Evolutionary conservation across 2,797 vertebrate genomes (phyloP), one percentile per base, ranked within the genome.

Genomic region (Syngnathus acus): DNA sequence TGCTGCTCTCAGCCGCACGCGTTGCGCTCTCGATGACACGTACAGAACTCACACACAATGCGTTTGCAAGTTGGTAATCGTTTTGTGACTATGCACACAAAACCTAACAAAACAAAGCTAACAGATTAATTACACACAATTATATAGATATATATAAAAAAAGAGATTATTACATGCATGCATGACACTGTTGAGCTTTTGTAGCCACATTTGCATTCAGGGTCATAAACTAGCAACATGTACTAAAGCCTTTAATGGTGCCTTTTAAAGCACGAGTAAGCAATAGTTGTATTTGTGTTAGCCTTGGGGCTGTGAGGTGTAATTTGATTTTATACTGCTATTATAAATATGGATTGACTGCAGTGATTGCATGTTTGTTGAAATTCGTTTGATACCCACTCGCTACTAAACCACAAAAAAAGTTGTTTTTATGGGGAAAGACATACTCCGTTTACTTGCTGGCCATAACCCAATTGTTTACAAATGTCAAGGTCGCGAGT

Each of bases 1-100:
- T 60, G 60, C 75, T n/a, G 45, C 66, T 65, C 64, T 72, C 47
- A 66, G 62, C 37, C 58, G 70, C 60, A 67, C 42, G 42, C 74
- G 3, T 60, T 38, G 16, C 58, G 40, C 58, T 60, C 19, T 57
- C 2, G 7, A 7, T 21, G 32, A 58, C 55, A 16, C 32, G 2
- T 4, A 32, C 32, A 38, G 32, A 58, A 32, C 32, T 58, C 32
- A 2, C 17, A 37, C 54, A 37, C 14, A 6, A 16, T 17, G 54
- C 37, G 55, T 19, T 6, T 38, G 6, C 55, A 53, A 21, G 50
- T 10, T 53, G 21, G 5, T 55, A 1, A 14, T 26, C 21, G 26
- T 55, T 55, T 54, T 32, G 13, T 26, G 11, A 58, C 8, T 38
- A 26, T 38, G 13, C 5, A 1, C 5, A 54, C 21, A 23, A 54